Conservation (phyloP, 2,113 vertebrate species). For the human (Homo sapiens) region DNA sequence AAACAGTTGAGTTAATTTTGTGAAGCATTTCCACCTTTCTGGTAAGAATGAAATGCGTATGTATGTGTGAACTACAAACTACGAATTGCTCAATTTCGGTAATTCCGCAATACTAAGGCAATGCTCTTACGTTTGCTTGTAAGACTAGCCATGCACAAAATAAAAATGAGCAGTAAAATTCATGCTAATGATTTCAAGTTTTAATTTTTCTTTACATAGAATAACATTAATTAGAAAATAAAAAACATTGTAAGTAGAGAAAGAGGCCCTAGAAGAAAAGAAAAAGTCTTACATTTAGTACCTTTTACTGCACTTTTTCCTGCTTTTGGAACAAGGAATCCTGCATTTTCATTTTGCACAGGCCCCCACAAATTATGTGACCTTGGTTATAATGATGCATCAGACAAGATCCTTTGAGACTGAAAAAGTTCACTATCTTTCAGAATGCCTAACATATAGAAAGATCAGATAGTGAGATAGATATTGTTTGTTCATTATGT, state of each 20-base stretch:
- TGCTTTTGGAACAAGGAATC: not conserved
- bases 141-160: not conserved
- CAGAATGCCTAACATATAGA: not conserved
- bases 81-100: not conserved
- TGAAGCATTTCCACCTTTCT: not conserved
- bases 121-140: not conserved
- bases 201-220: constrained; percentile 12
- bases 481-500: not conserved
- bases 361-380: not conserved
- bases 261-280: not conserved
- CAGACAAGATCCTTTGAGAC: not conserved
- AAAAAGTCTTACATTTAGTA: not conserved
- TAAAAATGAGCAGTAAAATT: not conserved
- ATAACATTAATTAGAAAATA: not conserved
- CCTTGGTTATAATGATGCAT: not conserved
- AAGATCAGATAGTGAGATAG: not conserved
- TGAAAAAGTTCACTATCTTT: not conserved
- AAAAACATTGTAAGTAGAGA: not conserved
- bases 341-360: not conserved
- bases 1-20: not conserved
- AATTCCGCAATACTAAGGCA: not conserved
- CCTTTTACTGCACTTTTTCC: not conserved
- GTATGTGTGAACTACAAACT: not conserved
- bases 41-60: not conserved
- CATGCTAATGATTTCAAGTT: not conserved